Percentiles rank a stretch among this genome's conserved stretches.
Evolutionary conservation across 2,113 vertebrate species (phyloP).

Genomic region (Chaetops frenatus): DNA sequence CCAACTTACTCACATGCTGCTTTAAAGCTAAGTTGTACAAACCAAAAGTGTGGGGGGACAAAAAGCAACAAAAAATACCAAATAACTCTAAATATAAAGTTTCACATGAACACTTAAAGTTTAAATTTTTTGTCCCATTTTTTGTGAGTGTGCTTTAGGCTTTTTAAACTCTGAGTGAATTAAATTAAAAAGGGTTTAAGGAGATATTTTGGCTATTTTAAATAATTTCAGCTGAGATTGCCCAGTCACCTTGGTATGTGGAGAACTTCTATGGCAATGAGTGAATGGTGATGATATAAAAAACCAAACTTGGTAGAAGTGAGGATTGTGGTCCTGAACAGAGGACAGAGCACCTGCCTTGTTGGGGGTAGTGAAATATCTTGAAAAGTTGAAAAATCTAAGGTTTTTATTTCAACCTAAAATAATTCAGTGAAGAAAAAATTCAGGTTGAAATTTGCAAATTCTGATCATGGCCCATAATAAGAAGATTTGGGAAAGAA

Average conservation of each 20-base stretch:
- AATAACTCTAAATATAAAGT: not conserved
- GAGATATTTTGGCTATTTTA: not conserved
- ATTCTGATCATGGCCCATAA: not conserved
- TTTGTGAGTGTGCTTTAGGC: not conserved
- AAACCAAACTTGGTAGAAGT: not conserved
- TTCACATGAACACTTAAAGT: not conserved
- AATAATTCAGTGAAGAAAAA: not conserved
- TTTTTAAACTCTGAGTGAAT: not conserved
- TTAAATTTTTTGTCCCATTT: not conserved
- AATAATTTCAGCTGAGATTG: not conserved
- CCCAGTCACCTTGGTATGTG: not conserved
- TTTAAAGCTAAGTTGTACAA: not conserved
- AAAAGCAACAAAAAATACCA: not conserved
- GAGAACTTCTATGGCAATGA: not conserved
- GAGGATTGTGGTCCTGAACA: not conserved
- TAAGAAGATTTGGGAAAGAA: not conserved
- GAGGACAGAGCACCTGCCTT: not conserved
- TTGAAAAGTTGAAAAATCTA: not conserved
- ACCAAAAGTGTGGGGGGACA: accelerated
- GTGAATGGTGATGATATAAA: not conserved
- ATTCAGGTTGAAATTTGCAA: not conserved
- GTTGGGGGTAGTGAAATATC: not conserved
- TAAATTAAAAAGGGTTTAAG: not conserved
- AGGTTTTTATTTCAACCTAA: not conserved
- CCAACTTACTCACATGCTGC: not conserved